Evolutionary conservation across 2,888 invertebrate species (phyloP).

Genomic region (Eledona agricola): DNA sequence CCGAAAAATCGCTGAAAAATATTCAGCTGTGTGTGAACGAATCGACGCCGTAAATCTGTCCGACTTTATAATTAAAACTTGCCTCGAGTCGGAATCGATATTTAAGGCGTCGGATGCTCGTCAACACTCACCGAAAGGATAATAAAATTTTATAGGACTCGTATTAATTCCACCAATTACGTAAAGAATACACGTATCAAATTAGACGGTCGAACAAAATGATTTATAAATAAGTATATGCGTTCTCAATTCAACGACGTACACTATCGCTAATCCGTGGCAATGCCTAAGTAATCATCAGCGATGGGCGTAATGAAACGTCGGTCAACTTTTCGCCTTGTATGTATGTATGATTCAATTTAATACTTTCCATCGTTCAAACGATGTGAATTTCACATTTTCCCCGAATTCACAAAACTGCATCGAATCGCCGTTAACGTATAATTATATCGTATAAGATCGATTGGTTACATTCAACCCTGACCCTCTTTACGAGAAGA

Average conservation of each 20-base stretch:
- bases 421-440: constrained; percentile 6
- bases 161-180: background rate
- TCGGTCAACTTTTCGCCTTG: too few relatives aligned
- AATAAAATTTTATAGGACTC: constrained; percentile 1
- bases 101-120: constrained; percentile 2
- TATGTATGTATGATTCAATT: too few relatives aligned
- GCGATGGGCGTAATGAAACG: too few relatives aligned
- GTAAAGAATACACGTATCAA: too few relatives aligned
- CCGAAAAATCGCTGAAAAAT: too few relatives aligned
- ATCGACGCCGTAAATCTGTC: constrained; percentile 14
- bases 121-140: constrained; percentile 1
- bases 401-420: constrained; percentile 7
- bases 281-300: too few relatives aligned
- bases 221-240: too few relatives aligned
- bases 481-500: constrained; percentile 10
- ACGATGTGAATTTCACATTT: constrained; percentile 3
- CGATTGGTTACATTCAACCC: constrained; percentile 5
- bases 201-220: too few relatives aligned
- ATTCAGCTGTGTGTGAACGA: too few relatives aligned
- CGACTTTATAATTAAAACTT: constrained; percentile 1
- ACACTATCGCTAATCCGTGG: too few relatives aligned
- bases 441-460: background rate
- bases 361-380: constrained; percentile 6
- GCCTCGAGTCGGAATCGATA: constrained; percentile 8
- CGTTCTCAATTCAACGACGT: too few relatives aligned